Evolutionary conservation across 2,113 vertebrate species (phyloP).

Genomic region (Excalfactoria chinensis): DNA sequence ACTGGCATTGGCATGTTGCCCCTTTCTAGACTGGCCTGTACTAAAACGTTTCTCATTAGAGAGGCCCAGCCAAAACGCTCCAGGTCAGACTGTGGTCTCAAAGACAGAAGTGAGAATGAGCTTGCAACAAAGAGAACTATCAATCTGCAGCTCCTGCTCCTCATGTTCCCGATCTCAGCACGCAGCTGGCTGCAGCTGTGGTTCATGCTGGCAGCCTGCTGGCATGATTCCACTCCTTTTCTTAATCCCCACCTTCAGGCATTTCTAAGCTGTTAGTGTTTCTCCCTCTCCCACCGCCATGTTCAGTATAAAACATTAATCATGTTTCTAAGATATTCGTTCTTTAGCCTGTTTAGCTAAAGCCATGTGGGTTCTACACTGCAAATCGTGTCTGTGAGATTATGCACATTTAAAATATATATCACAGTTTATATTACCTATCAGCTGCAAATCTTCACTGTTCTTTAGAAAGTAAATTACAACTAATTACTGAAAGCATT

Average conservation of each 20-base stretch:
- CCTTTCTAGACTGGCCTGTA: background rate
- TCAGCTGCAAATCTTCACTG: background rate
- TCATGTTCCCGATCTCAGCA: background rate
- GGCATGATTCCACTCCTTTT: background rate
- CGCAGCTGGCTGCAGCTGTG: background rate
- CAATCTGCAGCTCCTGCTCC: background rate
- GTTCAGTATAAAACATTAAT: background rate
- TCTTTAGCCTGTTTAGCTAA: background rate
- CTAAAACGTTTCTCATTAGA: background rate
- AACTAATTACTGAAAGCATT: background rate
- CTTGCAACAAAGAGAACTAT: background rate
- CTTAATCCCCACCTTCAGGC: background rate
- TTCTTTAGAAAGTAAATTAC: background rate
- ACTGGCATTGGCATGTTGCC: too few species aligned
- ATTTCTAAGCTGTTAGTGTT: background rate
- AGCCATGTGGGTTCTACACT: background rate
- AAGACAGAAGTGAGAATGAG: background rate
- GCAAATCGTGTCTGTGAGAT: background rate
- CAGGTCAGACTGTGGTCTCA: background rate
- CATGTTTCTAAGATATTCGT: background rate
- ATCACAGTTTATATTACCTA: background rate
- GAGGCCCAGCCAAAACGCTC: background rate
- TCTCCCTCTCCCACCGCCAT: background rate
- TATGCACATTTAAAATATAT: background rate
- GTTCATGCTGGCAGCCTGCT: fast-evolving